Percentiles rank a stretch among this genome's conserved stretches.
Conservation (phyloP, 2,888 invertebrate species). For the Bombylius major region DNA sequence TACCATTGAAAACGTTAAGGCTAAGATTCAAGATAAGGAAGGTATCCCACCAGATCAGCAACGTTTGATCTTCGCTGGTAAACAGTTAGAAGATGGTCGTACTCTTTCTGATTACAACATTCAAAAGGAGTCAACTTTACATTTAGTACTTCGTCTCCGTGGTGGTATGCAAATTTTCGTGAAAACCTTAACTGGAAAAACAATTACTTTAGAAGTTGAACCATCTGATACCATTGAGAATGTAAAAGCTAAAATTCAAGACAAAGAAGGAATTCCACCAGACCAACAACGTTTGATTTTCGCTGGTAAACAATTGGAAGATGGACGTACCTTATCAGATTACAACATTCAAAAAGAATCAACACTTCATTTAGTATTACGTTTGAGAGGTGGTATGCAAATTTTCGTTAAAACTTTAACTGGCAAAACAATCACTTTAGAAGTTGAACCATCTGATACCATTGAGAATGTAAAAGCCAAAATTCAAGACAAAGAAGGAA, state of each 20-base stretch:
- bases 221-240: constrained; percentile 21
- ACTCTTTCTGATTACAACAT: constrained; percentile 44
- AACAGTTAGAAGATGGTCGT: constrained; percentile 82
- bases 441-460: constrained; percentile 23
- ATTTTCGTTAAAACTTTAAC: constrained; percentile 27
- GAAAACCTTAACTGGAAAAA: constrained; percentile 26
- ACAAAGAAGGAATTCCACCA: constrained; percentile 18
- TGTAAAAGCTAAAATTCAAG: constrained; percentile 18
- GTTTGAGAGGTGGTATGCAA: constrained; percentile 23
- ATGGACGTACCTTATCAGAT: constrained; percentile 18
- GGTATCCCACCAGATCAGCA: constrained; percentile 69
- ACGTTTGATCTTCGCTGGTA: constrained; percentile 78
- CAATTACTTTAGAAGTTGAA: constrained; percentile 23
- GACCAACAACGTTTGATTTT: constrained; percentile 19
- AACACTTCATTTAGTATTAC: constrained; percentile 18
- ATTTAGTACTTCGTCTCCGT: constrained; percentile 38
- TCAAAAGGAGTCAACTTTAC: no score
- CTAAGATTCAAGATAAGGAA: constrained; percentile 84
- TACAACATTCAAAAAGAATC: constrained; percentile 21
- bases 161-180: constrained; percentile 49
- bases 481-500: constrained; percentile 26
- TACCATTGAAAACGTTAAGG: constrained; percentile 90
- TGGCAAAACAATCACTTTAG: constrained; percentile 22
- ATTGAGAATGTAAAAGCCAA: constrained; percentile 27
- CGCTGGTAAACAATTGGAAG: constrained; percentile 18